Base-by-base conservation (phyloP, 2,888 invertebrate genomes). In the Lapara coniferarum region DNA sequence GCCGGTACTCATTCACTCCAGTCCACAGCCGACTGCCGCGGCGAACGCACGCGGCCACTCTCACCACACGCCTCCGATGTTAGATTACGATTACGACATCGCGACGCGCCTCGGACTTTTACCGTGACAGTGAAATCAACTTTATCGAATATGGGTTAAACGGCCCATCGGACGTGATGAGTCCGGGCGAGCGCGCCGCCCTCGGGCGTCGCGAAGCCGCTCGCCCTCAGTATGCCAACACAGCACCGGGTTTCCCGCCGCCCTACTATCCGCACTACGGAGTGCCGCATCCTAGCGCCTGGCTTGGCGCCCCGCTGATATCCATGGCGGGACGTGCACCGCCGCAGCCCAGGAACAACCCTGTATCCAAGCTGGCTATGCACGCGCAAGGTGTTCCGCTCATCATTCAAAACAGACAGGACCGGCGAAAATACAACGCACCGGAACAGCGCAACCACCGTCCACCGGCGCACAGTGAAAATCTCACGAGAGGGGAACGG, bases 331-430 rank as follows among this genome's bases (percentile, higher is more conserved):
- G 95, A 83, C 95, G 95, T 66, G 93, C 95, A 74, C 94, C 92
- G 75, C 87, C 84, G 76, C 84, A 84, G 69, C 72, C 87, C 70
- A 86, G 94, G 73, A 89, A 88, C 77, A 93, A 95, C 75, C 95
- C 95, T 58, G 95, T 97, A 74, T 95, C 97, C 12, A 95, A 96
- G 79, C 89, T 97, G 74, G 97, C 97, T 14, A 96, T 97, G 82
- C 97, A 97, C 87, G 97, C 97, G 7, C 97, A 97, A 85, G 97
- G 97, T 58, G 97, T 96, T 59, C 97, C 98, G n/a, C 93, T 98
- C 73, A 97, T 97, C 76, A 94, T 97, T 72, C 94, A 96, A 78
- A 95, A 96, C 77, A 93, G 95, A 78, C 95, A 95, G 86, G 95
- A 92, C 81, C 90, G 93, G 75, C 87, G 92, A 83, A 95, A 95